phyloP scores from a whole-genome alignment of 2,888 invertebrate genomes.

The Sepiola atlantica region DNA sequence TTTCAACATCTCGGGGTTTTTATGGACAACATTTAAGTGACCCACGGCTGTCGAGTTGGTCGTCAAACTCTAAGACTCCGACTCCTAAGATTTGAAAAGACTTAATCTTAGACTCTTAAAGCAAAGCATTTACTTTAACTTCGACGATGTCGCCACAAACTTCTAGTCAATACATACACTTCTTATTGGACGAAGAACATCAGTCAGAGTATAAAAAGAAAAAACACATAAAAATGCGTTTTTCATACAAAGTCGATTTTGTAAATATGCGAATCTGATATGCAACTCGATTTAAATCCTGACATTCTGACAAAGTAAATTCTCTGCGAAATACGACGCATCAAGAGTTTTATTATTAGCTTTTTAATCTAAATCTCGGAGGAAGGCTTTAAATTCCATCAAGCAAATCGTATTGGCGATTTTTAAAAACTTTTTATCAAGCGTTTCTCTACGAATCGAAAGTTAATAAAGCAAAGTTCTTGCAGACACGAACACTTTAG shows the following conservation, averaged over 20 bases:
- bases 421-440: neutral
- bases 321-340: neutral
- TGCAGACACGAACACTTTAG: neutral
- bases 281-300: neutral
- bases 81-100: too few species aligned
- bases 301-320: neutral
- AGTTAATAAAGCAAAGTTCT: neutral
- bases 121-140: too few species aligned
- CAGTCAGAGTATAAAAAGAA: neutral
- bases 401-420: neutral
- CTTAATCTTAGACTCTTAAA: too few species aligned
- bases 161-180: too few species aligned
- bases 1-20: too few species aligned
- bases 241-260: neutral
- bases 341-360: neutral
- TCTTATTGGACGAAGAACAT: too few species aligned
- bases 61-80: too few species aligned
- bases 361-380: neutral
- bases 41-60: too few species aligned
- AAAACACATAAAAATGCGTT: neutral
- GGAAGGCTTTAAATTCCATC: neutral
- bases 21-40: too few species aligned
- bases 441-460: neutral
- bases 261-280: neutral
- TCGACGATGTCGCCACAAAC: too few species aligned